Percentiles rank a stretch among this genome's conserved stretches.
Evolutionary conservation across 2,113 vertebrate genomes (phyloP).

Genomic region (Baryphthengus martii): DNA sequence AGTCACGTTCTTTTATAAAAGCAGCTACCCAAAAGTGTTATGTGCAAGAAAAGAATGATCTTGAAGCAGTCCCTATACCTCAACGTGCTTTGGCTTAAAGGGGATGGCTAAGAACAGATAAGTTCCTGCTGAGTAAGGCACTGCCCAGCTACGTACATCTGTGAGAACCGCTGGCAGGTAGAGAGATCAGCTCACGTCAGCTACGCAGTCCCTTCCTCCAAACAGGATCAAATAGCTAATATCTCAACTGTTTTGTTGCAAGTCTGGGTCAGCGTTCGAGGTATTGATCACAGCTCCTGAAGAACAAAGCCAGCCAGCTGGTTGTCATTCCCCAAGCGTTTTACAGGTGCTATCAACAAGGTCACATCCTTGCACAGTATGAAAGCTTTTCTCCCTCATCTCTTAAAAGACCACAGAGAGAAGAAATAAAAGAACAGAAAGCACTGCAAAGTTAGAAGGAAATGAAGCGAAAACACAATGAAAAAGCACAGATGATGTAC

Average conservation of each 20-base stretch:
- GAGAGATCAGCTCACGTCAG: not conserved
- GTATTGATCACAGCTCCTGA: not conserved
- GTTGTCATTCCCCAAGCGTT: not conserved
- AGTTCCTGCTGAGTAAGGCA: constrained; percentile 10
- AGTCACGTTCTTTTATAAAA: not conserved
- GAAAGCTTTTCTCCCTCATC: not conserved
- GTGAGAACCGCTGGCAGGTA: not conserved
- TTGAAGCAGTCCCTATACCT: not conserved
- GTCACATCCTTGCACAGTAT: not conserved
- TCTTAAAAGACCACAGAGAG: not conserved
- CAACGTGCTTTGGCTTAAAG: not conserved
- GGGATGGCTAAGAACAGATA: not conserved
- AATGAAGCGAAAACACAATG: not conserved
- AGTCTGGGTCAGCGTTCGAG: not conserved
- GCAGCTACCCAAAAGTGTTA: not conserved
- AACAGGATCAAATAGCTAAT: not conserved
- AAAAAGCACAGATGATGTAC: not conserved
- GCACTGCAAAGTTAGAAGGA: not conserved
- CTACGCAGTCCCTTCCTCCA: not conserved
- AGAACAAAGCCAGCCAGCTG: not conserved
- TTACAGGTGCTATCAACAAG: not conserved
- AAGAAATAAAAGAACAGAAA: not conserved
- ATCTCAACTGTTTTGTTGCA: not conserved
- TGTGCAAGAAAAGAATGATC: not conserved
- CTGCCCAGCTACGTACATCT: not conserved